A percentile compares a stretch with the other conserved stretches of the same genome.
Evolutionary conservation across 1,140 invertebrate genomes (phyloP).

Genomic region (Lanistes nyassanus): DNA sequence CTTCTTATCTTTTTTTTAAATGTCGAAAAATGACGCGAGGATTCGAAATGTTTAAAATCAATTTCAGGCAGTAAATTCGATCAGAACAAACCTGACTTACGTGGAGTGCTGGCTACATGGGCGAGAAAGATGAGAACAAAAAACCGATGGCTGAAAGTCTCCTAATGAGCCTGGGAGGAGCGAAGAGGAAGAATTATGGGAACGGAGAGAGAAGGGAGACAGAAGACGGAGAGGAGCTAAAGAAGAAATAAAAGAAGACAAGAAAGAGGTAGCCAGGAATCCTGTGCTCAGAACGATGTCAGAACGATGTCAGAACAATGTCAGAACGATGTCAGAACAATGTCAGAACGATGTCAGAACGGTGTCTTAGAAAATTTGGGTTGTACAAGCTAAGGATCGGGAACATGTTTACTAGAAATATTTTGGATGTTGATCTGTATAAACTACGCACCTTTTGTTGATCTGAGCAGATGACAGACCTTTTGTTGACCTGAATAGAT

Average conservation of each 20-base stretch:
- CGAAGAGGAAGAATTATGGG: not conserved
- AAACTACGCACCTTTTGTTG: too few species aligned
- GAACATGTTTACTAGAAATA: too few species aligned
- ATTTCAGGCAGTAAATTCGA: not conserved
- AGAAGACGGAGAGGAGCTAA: not conserved
- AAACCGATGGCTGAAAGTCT: not conserved
- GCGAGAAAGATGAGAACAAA: not conserved
- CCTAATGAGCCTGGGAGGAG: not conserved
- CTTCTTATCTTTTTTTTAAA: not conserved
- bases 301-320: not conserved
- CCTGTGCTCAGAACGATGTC: not conserved
- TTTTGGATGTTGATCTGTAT: too few species aligned
- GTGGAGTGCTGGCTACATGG: too few species aligned
- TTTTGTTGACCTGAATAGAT: too few species aligned
- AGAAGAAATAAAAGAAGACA: not conserved
- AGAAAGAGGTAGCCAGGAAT: constrained; percentile 13
- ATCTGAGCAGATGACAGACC: too few species aligned
- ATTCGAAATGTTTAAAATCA: not conserved
- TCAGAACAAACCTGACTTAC: too few species aligned
- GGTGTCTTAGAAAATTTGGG: not conserved
- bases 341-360: not conserved
- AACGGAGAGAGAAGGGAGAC: not conserved
- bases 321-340: not conserved
- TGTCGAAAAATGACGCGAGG: not conserved
- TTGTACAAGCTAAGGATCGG: too few species aligned